Base-by-base conservation (phyloP, 2,888 invertebrate genomes). In the Spisula subtruncata region DNA sequence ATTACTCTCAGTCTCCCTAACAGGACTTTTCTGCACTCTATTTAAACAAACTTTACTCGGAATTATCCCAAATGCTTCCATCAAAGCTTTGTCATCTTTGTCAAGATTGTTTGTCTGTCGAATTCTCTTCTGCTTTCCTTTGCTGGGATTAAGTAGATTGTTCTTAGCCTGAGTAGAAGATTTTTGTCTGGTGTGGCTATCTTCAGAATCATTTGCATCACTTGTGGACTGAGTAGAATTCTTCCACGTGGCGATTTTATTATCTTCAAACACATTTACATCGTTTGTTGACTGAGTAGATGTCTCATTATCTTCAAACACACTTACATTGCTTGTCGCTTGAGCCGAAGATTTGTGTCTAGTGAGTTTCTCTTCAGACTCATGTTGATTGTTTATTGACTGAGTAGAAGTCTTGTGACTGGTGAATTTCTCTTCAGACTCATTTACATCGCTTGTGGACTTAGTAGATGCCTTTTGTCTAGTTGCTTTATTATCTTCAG, bases 41-140 rank as follows among this genome's bases (percentile, higher is more conserved):
- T 32, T 88, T 6, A 90, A 48, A 51, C 83, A 86, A 20, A 90
- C 83, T 84, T 85, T 81, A 48, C 75, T 83, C 6, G 79, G 81
- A 54, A 56, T 81, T 10, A 90, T 88, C n/a, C 88, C 88, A 86
- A 86, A 90, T 56, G 83, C 75, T 60, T 88, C 60, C 81, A 90
- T 81, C 35, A 90, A 48, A 16, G 60, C 56, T 51, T 83, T 46
- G 46, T 86, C 79, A 46, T 83, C 86, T 25, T 48, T 32, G 54
- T 79, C 25, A 2, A 71, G 51, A 16, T 85, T 56, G 8, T 51
- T 35, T 4, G 71, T 81, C 16, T 71, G 35, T 48, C 82, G 35
- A 35, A 83, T 60, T 29, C 87, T 75, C 66, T 88, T 90, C 46
- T 88, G 89, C 83, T 89, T 89, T 35, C 89, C 89, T 80, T 86